These are phyloP conservation scores for Cyrtodaria siliqua DNA, from an alignment of 2,888 invertebrate species.

Conservation along the genomic window DNA sequence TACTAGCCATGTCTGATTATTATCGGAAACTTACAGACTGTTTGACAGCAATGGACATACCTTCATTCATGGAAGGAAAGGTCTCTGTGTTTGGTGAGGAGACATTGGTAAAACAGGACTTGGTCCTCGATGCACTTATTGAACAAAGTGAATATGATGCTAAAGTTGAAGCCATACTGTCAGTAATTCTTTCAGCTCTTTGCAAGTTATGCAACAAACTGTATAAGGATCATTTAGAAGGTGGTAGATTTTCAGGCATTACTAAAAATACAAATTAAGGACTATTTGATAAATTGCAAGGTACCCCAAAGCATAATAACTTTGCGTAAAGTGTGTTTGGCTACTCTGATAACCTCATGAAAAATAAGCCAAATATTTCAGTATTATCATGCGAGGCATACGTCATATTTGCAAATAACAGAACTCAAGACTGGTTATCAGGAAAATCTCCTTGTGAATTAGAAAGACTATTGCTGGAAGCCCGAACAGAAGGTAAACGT, in stretches of 20 bases:
- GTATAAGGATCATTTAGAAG: constrained; percentile 38
- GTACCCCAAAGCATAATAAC: constrained; percentile 21
- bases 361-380: constrained; percentile 7
- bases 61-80: constrained; percentile 13
- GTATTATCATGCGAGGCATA: constrained; percentile 3
- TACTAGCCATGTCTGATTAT: constrained; percentile 34
- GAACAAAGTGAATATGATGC: constrained; percentile 34
- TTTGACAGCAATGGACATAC: constrained; percentile 4
- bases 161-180: constrained; percentile 9
- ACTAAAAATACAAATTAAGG: constrained; percentile 7
- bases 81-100: constrained; percentile 2
- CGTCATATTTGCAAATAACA: constrained; percentile 5
- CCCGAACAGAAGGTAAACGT: no score
- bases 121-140: constrained; percentile 16
- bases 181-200: constrained; percentile 18
- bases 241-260: constrained; percentile 16
- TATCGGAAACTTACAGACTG: constrained; percentile 27
- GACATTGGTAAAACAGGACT: constrained; percentile 16
- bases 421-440: neutral
- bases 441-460: no score
- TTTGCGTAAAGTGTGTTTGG: constrained; percentile 23
- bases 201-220: constrained; percentile 5
- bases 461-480: no score
- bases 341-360: constrained; percentile 21
- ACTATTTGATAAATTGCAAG: neutral